phyloP scores from a whole-genome alignment of 2,888 invertebrate species.

The Xestia c-nigrum region DNA sequence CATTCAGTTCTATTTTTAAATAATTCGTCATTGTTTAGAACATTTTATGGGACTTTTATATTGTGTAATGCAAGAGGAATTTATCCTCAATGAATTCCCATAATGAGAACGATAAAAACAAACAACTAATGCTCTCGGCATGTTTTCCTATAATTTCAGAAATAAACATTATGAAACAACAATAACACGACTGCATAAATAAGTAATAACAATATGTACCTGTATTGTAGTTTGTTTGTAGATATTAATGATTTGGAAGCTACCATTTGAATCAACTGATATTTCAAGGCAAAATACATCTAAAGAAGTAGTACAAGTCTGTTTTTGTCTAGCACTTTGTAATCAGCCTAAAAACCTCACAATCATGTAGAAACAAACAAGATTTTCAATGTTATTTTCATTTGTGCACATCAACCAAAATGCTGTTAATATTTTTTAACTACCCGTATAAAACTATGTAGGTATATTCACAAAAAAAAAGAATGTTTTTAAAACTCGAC shows the following conservation, averaged over 20 bases:
- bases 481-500: conserved; percentile 17
- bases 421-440: background rate
- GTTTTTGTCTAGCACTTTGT: background rate
- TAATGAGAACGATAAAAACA: background rate
- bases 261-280: conserved; percentile 17
- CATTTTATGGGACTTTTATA: conserved; percentile 1
- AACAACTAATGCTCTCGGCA: background rate
- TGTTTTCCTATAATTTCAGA: conserved; percentile 23
- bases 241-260: background rate
- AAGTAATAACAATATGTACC: background rate
- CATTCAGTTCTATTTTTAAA: background rate
- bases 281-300: background rate
- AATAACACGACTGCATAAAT: background rate
- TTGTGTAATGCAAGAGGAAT: conserved; percentile 34
- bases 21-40: background rate
- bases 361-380: background rate
- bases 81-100: conserved; percentile 51
- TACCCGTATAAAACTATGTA: background rate
- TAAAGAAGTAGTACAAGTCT: background rate
- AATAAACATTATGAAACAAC: background rate
- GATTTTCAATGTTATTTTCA: background rate
- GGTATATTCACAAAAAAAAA: background rate
- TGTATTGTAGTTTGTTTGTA: background rate
- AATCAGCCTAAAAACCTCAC: background rate
- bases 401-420: conserved; percentile 2